A percentile compares a stretch with the other conserved stretches of the same genome.
Evolutionary conservation across 2,797 vertebrate species (phyloP).

Genomic region (Rhinoraja longicauda): DNA sequence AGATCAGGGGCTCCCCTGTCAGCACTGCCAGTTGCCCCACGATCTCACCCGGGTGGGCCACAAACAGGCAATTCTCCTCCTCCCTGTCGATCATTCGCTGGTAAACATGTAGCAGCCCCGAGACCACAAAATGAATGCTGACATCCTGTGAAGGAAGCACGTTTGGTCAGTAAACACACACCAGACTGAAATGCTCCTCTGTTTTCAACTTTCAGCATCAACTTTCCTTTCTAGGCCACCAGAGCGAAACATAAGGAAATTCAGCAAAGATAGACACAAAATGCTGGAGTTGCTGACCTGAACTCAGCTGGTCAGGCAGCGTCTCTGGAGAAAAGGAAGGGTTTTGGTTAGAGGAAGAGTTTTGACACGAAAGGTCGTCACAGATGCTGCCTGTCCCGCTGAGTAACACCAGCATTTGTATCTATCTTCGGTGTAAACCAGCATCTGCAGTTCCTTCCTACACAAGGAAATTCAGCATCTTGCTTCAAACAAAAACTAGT

Average conservation of each 20-base stretch:
- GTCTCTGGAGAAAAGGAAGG: no score
- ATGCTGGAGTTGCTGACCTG: no score
- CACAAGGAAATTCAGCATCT: background rate
- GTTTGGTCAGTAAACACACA: background rate
- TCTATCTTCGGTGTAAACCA: no score
- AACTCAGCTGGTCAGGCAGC: no score
- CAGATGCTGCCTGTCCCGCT: no score
- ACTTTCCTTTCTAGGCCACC: background rate
- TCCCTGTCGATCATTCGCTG: constrained; percentile 83
- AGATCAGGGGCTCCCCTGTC: constrained; percentile 88
- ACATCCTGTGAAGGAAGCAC: constrained; percentile 64
- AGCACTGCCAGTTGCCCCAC: constrained; percentile 88
- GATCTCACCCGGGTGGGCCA: constrained; percentile 83
- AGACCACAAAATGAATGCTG: constrained; percentile 81
- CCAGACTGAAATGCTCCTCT: no score
- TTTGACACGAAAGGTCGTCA: no score
- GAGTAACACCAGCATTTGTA: no score
- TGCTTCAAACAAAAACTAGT: background rate
- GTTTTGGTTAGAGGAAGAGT: no score
- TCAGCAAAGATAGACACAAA: background rate
- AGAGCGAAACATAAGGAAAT: background rate
- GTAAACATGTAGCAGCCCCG: constrained; percentile 80
- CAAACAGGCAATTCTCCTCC: constrained; percentile 81
- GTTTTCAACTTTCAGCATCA: background rate
- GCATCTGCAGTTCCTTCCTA: no score